Evolutionary conservation across 2,113 vertebrate genomes (phyloP), one percentile per base, ranked within the genome.

Genomic region (Donacobius atricapilla): DNA sequence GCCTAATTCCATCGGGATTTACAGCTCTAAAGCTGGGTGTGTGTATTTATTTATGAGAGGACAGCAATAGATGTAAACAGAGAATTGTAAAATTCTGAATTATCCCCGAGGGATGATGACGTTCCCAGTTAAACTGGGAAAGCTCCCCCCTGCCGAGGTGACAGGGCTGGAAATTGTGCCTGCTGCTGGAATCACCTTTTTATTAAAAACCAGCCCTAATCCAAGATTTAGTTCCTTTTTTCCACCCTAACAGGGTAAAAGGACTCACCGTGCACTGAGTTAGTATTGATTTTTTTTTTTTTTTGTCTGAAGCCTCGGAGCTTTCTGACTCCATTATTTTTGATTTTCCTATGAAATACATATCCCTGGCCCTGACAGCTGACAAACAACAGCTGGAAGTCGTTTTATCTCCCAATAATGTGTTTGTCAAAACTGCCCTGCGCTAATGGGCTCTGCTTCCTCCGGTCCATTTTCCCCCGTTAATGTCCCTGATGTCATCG

Each of bases 351-450:
- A 96, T 98, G 98, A 98, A 98, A 99, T 98, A 96, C 97, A 97
- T 98, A 97, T 98, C 98, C 98, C 93, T 97, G 94, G 91, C 96
- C 81, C 98, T 98, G 98, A 98, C 97, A 98, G 98, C 98, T 98
- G 98, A 98, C 98, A 99, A 98, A 98, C 98, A 98, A 90, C 98
- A 98, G 98, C 97, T 98, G 98, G 96, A 98, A 98, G 98, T 98
- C 95, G 95, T 98, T 99, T 98, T 98, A 98, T 98, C 98, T 98
- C 96, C 98, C 97, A 97, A 95, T 98, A 98, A 98, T 98, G 97
- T 98, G 97, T 98, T 98, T 98, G 98, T 98, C 98, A 98, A 97
- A 98, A 97, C 97, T 97, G 93, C 96, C 97, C 96, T 94, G 76
- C 97, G 66, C 98, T 98, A 98, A 98, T 99, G 98, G 98, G 97